phyloP scores from a whole-genome alignment of 2,888 invertebrate species.

The Leptopilina drosophilae region DNA sequence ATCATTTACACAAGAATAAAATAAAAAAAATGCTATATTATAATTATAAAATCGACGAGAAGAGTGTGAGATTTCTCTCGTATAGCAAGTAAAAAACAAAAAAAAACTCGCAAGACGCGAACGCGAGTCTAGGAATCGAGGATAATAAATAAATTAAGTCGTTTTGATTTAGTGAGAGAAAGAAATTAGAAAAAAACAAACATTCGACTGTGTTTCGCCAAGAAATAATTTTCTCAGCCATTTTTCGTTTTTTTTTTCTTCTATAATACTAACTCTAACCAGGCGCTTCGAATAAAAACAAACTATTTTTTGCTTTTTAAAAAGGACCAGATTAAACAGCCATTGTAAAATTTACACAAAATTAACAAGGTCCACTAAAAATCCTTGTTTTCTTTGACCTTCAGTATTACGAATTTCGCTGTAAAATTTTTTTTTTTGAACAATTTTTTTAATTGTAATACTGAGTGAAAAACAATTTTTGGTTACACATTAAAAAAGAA shows the following conservation, averaged over 20 bases:
- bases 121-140: conserved; percentile 49
- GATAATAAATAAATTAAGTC: conserved; percentile 68
- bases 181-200: conserved; percentile 47
- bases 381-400: neutral
- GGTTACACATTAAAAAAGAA: conserved; percentile 46
- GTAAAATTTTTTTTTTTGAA: neutral
- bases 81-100: conserved; percentile 37
- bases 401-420: conserved; percentile 19
- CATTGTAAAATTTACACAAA: conserved; percentile 19
- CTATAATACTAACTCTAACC: conserved; percentile 57
- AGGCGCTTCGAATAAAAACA: conserved; percentile 55
- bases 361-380: neutral
- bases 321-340: conserved; percentile 49
- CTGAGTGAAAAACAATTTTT: conserved; percentile 12
- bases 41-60: conserved; percentile 4
- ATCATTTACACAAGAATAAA: conserved; percentile 40
- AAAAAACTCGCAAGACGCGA: conserved; percentile 41
- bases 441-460: neutral
- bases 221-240: conserved; percentile 47
- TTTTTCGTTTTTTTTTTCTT: conserved; percentile 34
- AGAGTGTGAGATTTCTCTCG: conserved; percentile 34
- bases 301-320: conserved; percentile 35
- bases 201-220: conserved; percentile 51
- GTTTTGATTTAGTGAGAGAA: conserved; percentile 63
- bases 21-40: conserved; percentile 23